Base-by-base conservation (phyloP, 1,140 invertebrate species). In the Anastrepha obliqua region DNA sequence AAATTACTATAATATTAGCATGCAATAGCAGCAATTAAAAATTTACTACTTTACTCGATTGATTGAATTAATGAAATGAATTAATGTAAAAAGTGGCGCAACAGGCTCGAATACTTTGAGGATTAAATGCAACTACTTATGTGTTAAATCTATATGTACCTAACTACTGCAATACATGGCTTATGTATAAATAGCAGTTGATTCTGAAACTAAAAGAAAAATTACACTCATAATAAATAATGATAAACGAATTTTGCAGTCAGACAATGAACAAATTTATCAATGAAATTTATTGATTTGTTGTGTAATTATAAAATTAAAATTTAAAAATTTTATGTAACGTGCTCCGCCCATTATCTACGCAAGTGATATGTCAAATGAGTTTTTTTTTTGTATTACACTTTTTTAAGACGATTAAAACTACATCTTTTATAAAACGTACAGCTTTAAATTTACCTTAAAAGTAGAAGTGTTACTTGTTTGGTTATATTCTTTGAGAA, bases 41-140 rank as follows among this genome's bases (percentile, higher is more conserved):
- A 39, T 67, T 29, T 67, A 70, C 13, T 42, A 44, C 9, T 39
- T 70, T 15, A 47, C 29, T 74, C 44, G 55, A 81, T 55, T 55
- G 44, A 39, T 6, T 6, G 29, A 20, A 20, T 29, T 29, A 29
- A 29, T 29, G 29, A 29, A 29, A n/a, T 39, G 64, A 29, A 29
- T 67, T 67, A 67, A 15, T 15, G 9, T 42, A 29, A 20, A 55
- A 20, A 81, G 55, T 81, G 44, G 47, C n/a, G 20, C 20, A 81
- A 81, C 74, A 55, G 55, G 47, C 74, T 81, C 74, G 74, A 81
- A 81, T 81, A 55, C 13, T 81, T 81, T 55, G 8, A 55, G 51
- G 20, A 81, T 9, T 29, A 29, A 51, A 29, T 55, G 42, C 55
- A 81, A 81, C 15, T 62, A 5, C 15, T 81, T 44, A 74, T 74